phyloP scores from a whole-genome alignment of 2,888 invertebrate genomes.

The Adelognathus sp. region DNA sequence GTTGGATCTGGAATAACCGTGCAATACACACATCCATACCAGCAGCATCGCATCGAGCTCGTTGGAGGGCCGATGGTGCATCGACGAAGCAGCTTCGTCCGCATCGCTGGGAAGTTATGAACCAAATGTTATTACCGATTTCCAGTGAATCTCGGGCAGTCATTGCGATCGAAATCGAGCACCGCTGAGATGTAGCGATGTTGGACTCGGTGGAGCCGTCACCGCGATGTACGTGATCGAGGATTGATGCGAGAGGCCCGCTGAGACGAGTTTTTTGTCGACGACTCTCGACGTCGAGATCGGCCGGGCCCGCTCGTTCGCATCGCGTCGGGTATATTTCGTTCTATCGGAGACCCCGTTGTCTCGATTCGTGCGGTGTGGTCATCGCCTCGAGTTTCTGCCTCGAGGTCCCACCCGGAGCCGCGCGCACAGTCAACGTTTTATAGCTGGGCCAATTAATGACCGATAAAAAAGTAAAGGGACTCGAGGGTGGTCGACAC shows the following conservation, averaged over 20 bases:
- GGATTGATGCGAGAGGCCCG: conserved; percentile 67
- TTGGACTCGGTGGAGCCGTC: conserved; percentile 16
- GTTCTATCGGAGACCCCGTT: conserved; percentile 55
- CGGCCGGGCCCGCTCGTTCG: conserved; percentile 41
- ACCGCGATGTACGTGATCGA: conserved; percentile 54
- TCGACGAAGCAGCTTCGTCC: background rate
- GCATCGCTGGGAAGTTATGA: background rate
- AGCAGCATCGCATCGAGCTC: background rate
- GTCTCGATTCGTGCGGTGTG: conserved; percentile 68
- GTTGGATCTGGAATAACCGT: conserved; percentile 47
- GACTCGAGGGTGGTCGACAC: conserved; percentile 79
- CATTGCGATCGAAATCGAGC: conserved; percentile 48
- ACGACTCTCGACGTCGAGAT: conserved; percentile 55
- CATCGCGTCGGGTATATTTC: conserved; percentile 72
- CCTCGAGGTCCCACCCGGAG: conserved; percentile 54
- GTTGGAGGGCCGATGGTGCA: background rate
- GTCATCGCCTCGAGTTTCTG: conserved; percentile 63
- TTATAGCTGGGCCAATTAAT: conserved; percentile 80
- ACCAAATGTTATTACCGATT: conserved; percentile 3
- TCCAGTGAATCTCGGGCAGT: background rate
- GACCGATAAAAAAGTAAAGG: conserved; percentile 73
- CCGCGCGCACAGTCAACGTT: conserved; percentile 70
- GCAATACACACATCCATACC: background rate
- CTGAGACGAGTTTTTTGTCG: conserved; percentile 80
- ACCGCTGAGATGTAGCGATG: conserved; percentile 49